Conservation (phyloP, 2,113 vertebrate genomes). For the Heterochromis multidens region DNA sequence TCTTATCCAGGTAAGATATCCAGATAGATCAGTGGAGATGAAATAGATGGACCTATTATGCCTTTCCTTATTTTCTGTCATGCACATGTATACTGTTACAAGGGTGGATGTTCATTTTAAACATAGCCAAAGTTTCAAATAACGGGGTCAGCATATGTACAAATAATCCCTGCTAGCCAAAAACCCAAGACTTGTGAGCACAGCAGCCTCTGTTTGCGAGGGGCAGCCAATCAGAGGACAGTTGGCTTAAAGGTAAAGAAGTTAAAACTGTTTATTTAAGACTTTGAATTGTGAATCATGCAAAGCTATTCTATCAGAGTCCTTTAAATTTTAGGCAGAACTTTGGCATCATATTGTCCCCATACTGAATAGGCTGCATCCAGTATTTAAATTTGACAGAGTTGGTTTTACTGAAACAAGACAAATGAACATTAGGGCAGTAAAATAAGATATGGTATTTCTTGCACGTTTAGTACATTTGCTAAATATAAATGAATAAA, state of each 20-base stretch:
- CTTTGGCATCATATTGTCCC: neutral
- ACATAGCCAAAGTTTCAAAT: neutral
- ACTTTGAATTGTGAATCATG: neutral
- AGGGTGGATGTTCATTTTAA: neutral
- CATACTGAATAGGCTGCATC: neutral
- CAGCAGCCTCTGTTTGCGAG: no score
- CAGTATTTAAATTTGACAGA: neutral
- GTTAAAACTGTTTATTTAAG: neutral
- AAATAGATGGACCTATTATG: neutral
- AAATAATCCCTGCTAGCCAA: no score
- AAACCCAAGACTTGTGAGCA: neutral
- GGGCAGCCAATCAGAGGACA: neutral
- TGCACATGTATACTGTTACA: neutral
- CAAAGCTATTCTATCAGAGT: neutral
- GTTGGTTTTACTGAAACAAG: neutral
- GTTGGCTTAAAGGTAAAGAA: neutral
- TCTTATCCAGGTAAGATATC: no score
- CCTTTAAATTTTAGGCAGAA: neutral
- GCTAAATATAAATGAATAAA: neutral
- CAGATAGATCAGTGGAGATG: neutral
- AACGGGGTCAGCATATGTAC: neutral
- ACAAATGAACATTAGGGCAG: neutral
- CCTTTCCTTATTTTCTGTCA: neutral
- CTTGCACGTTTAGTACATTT: neutral
- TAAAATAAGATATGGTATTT: neutral